These are phyloP conservation scores for Trogon melanurus DNA, from an alignment of 2,113 vertebrate species.

Conservation along the genomic window DNA sequence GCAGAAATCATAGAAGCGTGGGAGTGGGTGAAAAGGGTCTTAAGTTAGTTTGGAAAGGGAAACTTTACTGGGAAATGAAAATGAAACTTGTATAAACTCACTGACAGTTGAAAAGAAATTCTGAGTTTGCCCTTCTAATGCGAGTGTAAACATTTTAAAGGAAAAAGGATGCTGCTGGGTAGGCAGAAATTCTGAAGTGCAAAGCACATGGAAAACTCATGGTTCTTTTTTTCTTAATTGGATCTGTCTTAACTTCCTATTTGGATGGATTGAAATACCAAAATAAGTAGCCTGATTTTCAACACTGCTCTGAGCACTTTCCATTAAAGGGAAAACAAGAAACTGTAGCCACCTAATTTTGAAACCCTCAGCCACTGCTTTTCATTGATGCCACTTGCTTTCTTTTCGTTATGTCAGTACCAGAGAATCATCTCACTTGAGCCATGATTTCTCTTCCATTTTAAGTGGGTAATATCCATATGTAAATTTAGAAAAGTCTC, in stretches of 20 bases:
- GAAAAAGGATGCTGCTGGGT: background rate
- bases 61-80: background rate
- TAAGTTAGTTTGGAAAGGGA: background rate
- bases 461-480: background rate
- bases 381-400: background rate
- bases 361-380: background rate
- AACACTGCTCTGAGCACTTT: background rate
- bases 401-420: background rate
- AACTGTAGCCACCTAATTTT: background rate
- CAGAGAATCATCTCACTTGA: background rate
- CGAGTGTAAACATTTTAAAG: background rate
- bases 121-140: background rate
- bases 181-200: background rate
- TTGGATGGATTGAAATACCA: background rate
- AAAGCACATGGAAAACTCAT: background rate
- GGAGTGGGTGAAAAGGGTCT: background rate
- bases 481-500: slow-evolving; percentile 10
- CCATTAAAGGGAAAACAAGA: background rate
- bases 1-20: background rate
- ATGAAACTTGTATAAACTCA: background rate
- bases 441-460: background rate
- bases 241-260: background rate
- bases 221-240: background rate
- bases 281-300: background rate
- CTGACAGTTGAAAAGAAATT: background rate